Evolutionary conservation across 2,888 invertebrate species (phyloP), one percentile per base, ranked within the genome.

Genomic region (Meliscaeva auricollis): DNA sequence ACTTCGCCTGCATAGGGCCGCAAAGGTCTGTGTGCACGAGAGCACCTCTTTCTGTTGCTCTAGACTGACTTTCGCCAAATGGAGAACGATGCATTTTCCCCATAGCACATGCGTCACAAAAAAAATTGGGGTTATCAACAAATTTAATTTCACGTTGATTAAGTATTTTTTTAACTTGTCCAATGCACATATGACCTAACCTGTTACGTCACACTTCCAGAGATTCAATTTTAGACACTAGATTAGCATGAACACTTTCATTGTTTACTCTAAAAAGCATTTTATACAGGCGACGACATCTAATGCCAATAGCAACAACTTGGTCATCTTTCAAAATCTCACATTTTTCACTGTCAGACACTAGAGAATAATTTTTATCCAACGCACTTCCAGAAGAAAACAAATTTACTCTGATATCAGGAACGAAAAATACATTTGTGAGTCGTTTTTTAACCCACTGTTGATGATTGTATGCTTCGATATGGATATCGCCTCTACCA

Each of bases 1-100:
- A n/a, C n/a, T n/a, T n/a, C n/a, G 6, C 81, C 41, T 88, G 87
- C 80, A 88, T 88, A 2, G 88, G 85, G 6, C 88, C 88, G 68
- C 87, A 88, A 15, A 89, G 9, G 60, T 89, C 88, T 26, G 87
- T 78, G 52, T 89, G 88, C 8, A 89, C 72, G 15, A 89, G 26
- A 35, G 87, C 83, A 30, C 87, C 87, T 56, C 41, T 3, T 7
- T 56, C 48, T 9, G 58, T 87, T 30, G 88, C 80, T 56, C 80
- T 73, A 20, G 75, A 82, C 26, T 30, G 54, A 54, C 80, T 81
- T 44, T 77, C 32, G 4, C n/a, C 22, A 72, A 88, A 88, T 26
- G 77, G 66, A 11, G 54, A 48, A 17, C 88, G 75, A 46, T 88
- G 87, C 35, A 87, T 87, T 68, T 89, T 89, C 22, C 87, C 88